These are phyloP conservation scores for Kryptolebias marmoratus DNA, from an alignment of 2,113 vertebrate species.

Conservation along the genomic window DNA sequence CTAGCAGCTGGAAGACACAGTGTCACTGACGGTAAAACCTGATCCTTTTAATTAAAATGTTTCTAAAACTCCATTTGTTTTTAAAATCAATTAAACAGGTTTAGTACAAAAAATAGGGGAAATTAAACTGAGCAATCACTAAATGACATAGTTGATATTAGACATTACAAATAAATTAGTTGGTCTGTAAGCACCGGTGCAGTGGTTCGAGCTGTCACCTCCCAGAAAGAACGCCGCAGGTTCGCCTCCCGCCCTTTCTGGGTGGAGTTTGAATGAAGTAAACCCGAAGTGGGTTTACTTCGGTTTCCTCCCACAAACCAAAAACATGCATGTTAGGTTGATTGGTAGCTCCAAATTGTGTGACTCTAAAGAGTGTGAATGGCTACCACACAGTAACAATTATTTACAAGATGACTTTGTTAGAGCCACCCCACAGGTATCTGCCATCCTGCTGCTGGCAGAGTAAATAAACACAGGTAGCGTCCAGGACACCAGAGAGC, in stretches of 20 bases:
- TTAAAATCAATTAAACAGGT: neutral
- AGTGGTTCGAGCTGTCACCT: neutral
- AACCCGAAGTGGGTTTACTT: too few species aligned
- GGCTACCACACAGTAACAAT: conserved; percentile 22
- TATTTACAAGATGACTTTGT: conserved; percentile 40
- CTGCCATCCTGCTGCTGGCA: conserved; percentile 40
- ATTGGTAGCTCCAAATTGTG: neutral
- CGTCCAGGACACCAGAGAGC: conserved; percentile 41
- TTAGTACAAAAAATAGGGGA: neutral
- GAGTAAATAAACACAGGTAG: conserved; percentile 67
- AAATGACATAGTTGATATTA: neutral
- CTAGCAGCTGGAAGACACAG: conserved; percentile 29
- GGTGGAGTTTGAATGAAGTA: too few species aligned
- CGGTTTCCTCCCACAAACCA: too few species aligned
- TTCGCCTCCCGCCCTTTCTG: too few species aligned
- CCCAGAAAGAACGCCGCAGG: too few species aligned
- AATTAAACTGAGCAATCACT: neutral
- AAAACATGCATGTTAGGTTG: too few species aligned
- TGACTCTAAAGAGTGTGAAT: neutral
- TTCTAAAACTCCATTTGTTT: neutral
- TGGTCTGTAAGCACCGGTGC: neutral
- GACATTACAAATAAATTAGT: conserved; percentile 1
- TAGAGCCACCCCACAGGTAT: conserved; percentile 31
- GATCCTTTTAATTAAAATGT: conserved; percentile 13
- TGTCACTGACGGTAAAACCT: conserved; percentile 4